Conservation (phyloP, 2,797 vertebrate genomes). For the Darevskia mixta region DNA sequence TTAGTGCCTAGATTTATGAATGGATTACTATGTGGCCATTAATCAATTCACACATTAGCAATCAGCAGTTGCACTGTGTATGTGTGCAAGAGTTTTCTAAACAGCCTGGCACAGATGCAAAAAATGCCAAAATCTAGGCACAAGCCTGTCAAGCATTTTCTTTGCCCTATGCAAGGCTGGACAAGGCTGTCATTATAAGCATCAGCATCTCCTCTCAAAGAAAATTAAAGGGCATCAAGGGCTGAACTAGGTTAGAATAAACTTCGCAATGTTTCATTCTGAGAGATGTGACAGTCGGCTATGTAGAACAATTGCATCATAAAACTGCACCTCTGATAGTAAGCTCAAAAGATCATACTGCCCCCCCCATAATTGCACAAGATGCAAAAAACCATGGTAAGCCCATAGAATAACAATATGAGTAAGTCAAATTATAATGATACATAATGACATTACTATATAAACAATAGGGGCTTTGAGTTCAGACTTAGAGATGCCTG, state of each 20-base stretch:
- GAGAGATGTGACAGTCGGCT: not conserved
- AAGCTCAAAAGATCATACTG: not conserved
- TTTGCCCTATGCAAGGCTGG: not conserved
- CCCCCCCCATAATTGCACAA: not conserved
- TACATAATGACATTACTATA: not conserved
- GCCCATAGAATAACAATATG: not conserved
- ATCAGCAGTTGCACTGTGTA: constrained; percentile 11
- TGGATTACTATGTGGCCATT: constrained; percentile 37
- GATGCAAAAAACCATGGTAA: not conserved
- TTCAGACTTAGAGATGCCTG: not conserved
- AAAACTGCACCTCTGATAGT: not conserved
- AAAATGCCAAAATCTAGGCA: not conserved
- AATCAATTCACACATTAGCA: constrained; percentile 19
- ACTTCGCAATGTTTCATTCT: not conserved
- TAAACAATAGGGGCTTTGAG: not conserved
- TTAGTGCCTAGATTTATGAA: constrained; percentile 34
- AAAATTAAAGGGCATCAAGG: not conserved
- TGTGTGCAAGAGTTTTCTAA: not conserved
- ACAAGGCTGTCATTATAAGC: not conserved
- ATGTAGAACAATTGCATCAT: not conserved
- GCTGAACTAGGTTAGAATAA: not conserved
- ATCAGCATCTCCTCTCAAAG: not conserved
- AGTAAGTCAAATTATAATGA: not conserved
- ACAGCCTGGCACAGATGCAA: constrained; percentile 4
- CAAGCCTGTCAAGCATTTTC: constrained; percentile 12